Percentiles rank a stretch among this genome's conserved stretches.
phyloP scores from a whole-genome alignment of 2,797 vertebrate genomes.

The Sciurus vulgaris region DNA sequence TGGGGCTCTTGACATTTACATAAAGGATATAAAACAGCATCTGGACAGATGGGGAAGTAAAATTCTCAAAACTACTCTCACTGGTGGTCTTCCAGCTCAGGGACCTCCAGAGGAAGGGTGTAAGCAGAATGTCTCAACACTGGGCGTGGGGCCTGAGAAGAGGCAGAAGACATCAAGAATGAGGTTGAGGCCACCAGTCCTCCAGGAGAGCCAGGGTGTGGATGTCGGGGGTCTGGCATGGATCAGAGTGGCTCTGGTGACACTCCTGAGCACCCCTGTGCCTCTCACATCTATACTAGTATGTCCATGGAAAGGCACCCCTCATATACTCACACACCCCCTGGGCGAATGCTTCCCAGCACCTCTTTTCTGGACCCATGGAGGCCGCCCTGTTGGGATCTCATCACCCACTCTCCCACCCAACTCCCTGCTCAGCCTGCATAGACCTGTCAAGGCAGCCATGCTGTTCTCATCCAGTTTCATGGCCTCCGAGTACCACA shows the following conservation, averaged over 20 bases:
- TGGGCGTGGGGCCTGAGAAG: not conserved
- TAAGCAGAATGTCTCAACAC: not conserved
- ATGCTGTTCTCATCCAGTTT: slow-evolving; percentile 84
- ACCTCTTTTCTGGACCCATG: not conserved
- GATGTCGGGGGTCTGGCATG: not conserved
- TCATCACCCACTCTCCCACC: not conserved
- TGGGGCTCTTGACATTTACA: not conserved
- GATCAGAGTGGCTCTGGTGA: not conserved
- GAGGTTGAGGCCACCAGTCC: not conserved
- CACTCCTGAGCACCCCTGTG: not conserved
- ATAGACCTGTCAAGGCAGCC: slow-evolving; percentile 86
- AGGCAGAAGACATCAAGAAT: not conserved
- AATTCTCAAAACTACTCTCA: not conserved
- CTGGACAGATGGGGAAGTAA: not conserved
- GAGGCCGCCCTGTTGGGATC: not conserved
- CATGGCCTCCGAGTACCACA: slow-evolving; percentile 87
- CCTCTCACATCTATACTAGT: not conserved
- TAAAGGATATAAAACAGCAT: not conserved
- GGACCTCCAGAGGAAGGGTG: not conserved
- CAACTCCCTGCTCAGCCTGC: not conserved
- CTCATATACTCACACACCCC: not conserved
- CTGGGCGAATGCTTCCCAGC: not conserved
- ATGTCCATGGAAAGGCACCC: not conserved
- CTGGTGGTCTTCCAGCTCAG: not conserved
- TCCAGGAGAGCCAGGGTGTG: not conserved